A percentile compares a stretch with the other conserved stretches of the same genome.
phyloP scores from a whole-genome alignment of 2,888 invertebrate genomes.

The Pseudococcus longispinus region DNA sequence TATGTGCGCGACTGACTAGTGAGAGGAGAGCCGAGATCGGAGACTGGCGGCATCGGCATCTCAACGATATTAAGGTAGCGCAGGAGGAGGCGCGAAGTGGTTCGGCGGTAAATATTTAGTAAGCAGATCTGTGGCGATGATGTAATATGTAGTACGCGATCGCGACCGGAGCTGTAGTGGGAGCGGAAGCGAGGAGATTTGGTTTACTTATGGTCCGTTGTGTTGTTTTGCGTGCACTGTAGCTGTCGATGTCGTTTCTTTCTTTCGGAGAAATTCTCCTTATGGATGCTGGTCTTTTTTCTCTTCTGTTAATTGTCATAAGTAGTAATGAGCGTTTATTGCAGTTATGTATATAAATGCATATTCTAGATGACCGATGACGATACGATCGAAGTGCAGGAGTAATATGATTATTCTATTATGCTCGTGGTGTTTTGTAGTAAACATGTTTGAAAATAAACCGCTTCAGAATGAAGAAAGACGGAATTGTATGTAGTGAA shows the following conservation, averaged over 20 bases:
- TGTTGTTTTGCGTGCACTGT: background rate
- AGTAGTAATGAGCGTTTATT: background rate
- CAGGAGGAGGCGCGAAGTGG: background rate
- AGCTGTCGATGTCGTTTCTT: background rate
- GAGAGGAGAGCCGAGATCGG: background rate
- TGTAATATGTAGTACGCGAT: conserved; percentile 9
- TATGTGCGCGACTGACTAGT: background rate
- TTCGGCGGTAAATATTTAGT: background rate
- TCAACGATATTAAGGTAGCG: background rate
- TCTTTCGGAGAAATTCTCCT: background rate
- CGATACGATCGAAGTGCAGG: background rate
- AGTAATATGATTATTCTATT: background rate
- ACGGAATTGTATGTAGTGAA: background rate
- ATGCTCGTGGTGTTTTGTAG: background rate
- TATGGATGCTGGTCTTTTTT: background rate
- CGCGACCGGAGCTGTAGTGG: background rate
- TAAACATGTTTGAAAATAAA: background rate
- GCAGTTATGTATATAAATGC: background rate
- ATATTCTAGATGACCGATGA: background rate
- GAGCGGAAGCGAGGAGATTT: background rate
- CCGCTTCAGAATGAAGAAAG: background rate
- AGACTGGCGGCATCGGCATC: background rate
- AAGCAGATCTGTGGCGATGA: background rate
- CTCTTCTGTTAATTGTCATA: background rate
- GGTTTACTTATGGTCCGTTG: background rate